Percentiles rank a stretch among this genome's conserved stretches.
These are phyloP conservation scores for Fopius arisanus DNA, from an alignment of 1,140 invertebrate genomes.

Conservation along the genomic window DNA sequence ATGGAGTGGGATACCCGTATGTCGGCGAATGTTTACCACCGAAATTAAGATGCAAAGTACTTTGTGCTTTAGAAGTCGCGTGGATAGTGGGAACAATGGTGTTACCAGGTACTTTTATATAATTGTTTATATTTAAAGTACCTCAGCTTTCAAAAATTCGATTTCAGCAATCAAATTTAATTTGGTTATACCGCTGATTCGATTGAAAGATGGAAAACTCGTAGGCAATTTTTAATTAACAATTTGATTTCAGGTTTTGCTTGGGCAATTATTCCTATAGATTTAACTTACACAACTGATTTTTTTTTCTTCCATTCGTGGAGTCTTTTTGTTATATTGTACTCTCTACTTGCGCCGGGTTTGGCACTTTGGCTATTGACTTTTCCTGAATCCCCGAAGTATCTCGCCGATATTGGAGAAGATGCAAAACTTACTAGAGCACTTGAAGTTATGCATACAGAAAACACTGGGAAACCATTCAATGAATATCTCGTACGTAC, in stretches of 20 bases:
- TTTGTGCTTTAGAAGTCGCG: conserved; percentile 68
- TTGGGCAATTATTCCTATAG: conserved; percentile 64
- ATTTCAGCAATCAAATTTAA: too few relatives aligned
- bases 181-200: too few relatives aligned
- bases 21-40: conserved; percentile 69
- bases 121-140: too few relatives aligned
- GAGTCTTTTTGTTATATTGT: conserved; percentile 61
- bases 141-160: too few relatives aligned
- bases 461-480: conserved; percentile 64
- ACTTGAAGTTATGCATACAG: conserved; percentile 65
- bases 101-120: conserved; percentile 61
- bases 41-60: conserved; percentile 65
- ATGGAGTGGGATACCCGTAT: conserved; percentile 68
- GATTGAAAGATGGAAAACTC: too few relatives aligned
- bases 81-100: conserved; percentile 69
- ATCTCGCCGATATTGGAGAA: conserved; percentile 62
- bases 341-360: conserved; percentile 38
- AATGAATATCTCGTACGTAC: conserved; percentile 64
- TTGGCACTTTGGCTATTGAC: conserved; percentile 48
- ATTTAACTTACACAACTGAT: conserved; percentile 46
- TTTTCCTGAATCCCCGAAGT: conserved; percentile 66
- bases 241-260: conserved; percentile 61
- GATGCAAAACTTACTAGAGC: conserved; percentile 64
- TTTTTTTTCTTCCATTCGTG: conserved; percentile 62
- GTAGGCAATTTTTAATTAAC: background rate